These are phyloP conservation scores for Epinotia nisella DNA, from an alignment of 2,888 invertebrate genomes.

Conservation along the genomic window DNA sequence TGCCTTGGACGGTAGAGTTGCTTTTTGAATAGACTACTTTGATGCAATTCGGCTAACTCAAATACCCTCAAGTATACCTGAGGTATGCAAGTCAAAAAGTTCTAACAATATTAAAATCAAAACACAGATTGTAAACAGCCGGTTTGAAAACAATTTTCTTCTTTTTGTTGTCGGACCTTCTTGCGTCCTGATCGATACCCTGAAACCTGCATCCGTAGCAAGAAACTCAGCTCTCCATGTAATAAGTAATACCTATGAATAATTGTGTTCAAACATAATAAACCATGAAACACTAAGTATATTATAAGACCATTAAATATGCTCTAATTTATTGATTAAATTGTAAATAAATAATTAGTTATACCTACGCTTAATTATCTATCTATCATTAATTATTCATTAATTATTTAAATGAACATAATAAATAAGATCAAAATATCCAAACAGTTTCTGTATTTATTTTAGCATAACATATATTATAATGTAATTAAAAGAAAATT, in stretches of 20 bases:
- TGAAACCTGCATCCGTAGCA: background rate
- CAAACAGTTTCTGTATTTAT: conserved; percentile 82
- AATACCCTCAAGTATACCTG: no score
- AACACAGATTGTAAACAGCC: no score
- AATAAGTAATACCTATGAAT: conserved; percentile 25
- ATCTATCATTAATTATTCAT: conserved; percentile 68
- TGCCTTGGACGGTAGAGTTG: no score
- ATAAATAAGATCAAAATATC: conserved; percentile 75
- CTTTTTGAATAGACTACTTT: no score
- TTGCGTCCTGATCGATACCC: background rate
- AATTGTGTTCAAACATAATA: conserved; percentile 38
- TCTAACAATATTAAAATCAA: no score
- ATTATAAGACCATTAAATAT: conserved; percentile 41
- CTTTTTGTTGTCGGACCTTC: background rate
- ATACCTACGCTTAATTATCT: conserved; percentile 69
- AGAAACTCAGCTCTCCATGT: background rate
- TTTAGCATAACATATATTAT: conserved; percentile 76
- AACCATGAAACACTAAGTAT: conserved; percentile 14
- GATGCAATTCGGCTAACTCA: no score
- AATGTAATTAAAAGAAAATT: conserved; percentile 81
- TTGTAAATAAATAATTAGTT: conserved; percentile 79
- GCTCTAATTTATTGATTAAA: conserved; percentile 70
- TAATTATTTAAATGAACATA: conserved; percentile 78
- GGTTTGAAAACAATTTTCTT: background rate
- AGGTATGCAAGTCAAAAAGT: no score